Evolutionary conservation across 2,888 invertebrate species (phyloP), one percentile per base, ranked within the genome.

Genomic region (Pseudeuparius sepicola): DNA sequence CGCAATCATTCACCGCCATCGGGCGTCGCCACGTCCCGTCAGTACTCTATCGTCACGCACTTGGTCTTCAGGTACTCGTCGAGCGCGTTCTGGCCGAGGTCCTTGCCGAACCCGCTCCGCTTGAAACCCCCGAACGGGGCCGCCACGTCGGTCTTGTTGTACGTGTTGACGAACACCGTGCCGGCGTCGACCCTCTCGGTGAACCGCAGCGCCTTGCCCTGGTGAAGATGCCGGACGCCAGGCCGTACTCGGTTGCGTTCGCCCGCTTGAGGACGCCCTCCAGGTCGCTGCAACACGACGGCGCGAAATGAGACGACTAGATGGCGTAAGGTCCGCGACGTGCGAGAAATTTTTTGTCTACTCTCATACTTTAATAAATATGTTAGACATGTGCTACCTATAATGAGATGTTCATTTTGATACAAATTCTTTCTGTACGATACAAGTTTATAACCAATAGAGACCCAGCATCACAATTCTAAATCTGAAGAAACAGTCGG

Each of bases 51-150:
- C 6, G 94, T 96, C 20, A 96, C 76, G 48, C 88, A 86, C 66
- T 96, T 96, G 1, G 89, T 93, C 61, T 87, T 89, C 42, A 96
- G 70, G 61, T 96, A 96, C 64, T 96, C 94, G 58, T 90, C 88
- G 23, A 96, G 68, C 0, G 92, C 80, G 29, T 94, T 94, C 65
- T 87, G 80, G 39, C 87, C 88, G 24, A 90, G 67, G 61, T 96
- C 96, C 62, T 97, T 97, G 34, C 96, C 96, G 54, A 93, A 96
- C 35, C 96, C 96, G 30, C 89, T 90, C 59, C 92, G 90, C 56
- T 97, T 97, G 67, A 90, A 93, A 2, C 96, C 96, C 2, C 96
- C 96, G 59, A 97, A 97, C 1, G 96, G 96, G 37, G 93, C 92
- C 0, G 92, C 94, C 0, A 96, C 96, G 60, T 96, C 96, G 0